Conservation (phyloP, 1,140 invertebrate genomes). For the Drosophila watanabei region DNA sequence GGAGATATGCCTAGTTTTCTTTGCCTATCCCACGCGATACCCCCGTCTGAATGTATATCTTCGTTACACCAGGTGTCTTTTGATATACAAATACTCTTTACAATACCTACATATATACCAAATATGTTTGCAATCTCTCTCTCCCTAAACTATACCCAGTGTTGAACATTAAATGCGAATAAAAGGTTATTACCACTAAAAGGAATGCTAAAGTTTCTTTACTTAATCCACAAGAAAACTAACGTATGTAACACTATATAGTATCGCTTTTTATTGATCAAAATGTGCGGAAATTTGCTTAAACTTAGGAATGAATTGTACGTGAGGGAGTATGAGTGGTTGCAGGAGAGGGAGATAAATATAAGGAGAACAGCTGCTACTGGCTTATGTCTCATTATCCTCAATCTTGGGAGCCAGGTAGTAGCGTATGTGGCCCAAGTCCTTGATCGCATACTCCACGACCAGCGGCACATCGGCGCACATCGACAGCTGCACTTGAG, state of each 20-base stretch:
- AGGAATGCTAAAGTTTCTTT: background rate
- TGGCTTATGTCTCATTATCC: slow-evolving; percentile 87
- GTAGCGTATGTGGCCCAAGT: slow-evolving; percentile 98
- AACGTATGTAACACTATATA: slow-evolving; percentile 14
- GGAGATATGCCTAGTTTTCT: slow-evolving; percentile 37
- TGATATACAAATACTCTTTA: slow-evolving; percentile 24
- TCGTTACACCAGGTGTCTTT: slow-evolving; percentile 24
- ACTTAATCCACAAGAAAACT: background rate
- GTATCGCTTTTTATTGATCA: slow-evolving; percentile 59
- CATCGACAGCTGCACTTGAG: slow-evolving; percentile 95
- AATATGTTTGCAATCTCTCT: slow-evolving; percentile 45
- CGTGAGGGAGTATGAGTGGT: slow-evolving; percentile 38
- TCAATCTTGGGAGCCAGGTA: slow-evolving; percentile 99
- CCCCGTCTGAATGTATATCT: slow-evolving; percentile 17
- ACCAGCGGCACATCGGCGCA: slow-evolving; percentile 98
- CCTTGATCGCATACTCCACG: slow-evolving; percentile 98
- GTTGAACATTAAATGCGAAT: slow-evolving; percentile 53
- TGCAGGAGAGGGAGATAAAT: slow-evolving; percentile 37
- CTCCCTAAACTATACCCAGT: slow-evolving; percentile 41
- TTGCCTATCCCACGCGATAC: slow-evolving; percentile 30
- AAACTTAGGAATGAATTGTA: slow-evolving; percentile 61
- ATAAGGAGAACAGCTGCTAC: slow-evolving; percentile 22
- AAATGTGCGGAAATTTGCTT: slow-evolving; percentile 52
- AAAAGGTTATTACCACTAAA: slow-evolving; percentile 64
- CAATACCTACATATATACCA: background rate